Conservation (phyloP, 2,888 invertebrate species). For the Phasia obesa region DNA sequence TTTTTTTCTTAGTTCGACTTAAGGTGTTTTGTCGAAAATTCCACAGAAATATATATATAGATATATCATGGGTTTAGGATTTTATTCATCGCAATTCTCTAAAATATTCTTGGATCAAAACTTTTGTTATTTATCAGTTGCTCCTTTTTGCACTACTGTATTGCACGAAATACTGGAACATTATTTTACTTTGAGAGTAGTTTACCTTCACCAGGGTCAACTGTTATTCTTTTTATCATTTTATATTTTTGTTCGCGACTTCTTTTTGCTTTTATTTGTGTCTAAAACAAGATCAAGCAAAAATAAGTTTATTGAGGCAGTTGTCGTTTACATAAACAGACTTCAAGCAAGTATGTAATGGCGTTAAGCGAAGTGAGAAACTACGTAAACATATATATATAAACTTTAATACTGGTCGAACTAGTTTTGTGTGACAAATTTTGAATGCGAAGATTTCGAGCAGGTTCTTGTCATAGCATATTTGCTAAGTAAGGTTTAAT, state of each 20-base stretch:
- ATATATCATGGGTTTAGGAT: too few species aligned
- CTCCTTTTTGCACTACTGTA: too few species aligned
- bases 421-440: too few species aligned
- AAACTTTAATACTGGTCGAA: not conserved
- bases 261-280: not conserved
- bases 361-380: not conserved
- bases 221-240: conserved; percentile 37
- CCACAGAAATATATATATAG: too few species aligned
- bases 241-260: conserved; percentile 10
- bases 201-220: conserved; percentile 79
- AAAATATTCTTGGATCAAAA: too few species aligned
- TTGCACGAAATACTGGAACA: too few species aligned
- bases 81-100: too few species aligned
- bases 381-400: not conserved
- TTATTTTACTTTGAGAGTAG: conserved; percentile 39
- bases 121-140: too few species aligned
- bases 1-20: too few species aligned
- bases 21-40: too few species aligned
- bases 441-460: not conserved
- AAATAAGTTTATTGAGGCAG: not conserved
- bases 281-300: conserved; percentile 19
- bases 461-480: not conserved
- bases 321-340: not conserved
- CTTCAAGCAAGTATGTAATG: not conserved
- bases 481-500: too few species aligned